Percentiles rank a stretch among this genome's conserved stretches.
Conservation (phyloP, 2,888 invertebrate species). For the Folsomia candida region DNA sequence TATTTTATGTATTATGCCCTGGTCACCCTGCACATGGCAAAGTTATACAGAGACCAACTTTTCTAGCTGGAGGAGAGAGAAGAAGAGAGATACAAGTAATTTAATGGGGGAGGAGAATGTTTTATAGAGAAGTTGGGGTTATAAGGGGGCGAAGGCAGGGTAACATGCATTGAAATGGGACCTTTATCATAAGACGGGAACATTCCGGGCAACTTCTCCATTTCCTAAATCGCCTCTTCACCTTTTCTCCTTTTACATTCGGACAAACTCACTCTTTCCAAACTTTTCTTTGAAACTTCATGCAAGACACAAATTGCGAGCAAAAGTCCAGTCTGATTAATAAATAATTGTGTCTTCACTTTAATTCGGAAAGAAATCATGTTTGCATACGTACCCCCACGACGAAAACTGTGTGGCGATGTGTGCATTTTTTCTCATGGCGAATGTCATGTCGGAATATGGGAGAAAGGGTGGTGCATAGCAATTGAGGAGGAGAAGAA, state of each 20-base stretch:
- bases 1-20: too few relatives aligned
- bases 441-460: too few relatives aligned
- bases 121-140: conserved; percentile 12
- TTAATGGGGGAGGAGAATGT: conserved; percentile 9
- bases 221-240: neutral
- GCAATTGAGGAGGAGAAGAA: neutral
- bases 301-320: too few relatives aligned
- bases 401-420: too few relatives aligned
- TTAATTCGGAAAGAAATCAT: too few relatives aligned
- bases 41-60: neutral
- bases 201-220: neutral
- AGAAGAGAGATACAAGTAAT: neutral
- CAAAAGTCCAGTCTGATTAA: too few relatives aligned
- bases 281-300: too few relatives aligned
- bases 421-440: too few relatives aligned
- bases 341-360: too few relatives aligned
- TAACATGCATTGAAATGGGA: conserved; percentile 48
- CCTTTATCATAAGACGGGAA: conserved; percentile 46
- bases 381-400: too few relatives aligned
- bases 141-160: conserved; percentile 36
- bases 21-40: too few relatives aligned
- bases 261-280: too few relatives aligned
- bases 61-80: neutral
- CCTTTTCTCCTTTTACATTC: neutral
- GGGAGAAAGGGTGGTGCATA: neutral